Conservation (phyloP, 1,140 invertebrate species). For the Papilio dardanus region DNA sequence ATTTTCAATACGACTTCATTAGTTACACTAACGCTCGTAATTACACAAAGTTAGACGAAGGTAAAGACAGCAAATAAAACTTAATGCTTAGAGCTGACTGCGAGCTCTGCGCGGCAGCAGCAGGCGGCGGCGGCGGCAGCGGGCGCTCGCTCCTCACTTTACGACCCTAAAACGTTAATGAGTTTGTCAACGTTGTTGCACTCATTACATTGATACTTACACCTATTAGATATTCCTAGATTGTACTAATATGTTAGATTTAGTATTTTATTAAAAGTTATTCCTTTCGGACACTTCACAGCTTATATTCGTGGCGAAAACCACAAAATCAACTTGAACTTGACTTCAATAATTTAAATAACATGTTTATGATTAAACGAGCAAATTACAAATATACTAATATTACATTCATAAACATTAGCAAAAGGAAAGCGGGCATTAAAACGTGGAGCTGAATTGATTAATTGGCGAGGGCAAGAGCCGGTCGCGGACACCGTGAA, state of each 20-base stretch:
- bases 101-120: background rate
- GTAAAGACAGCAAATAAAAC: conserved; percentile 23
- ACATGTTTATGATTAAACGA: background rate
- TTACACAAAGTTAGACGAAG: conserved; percentile 7
- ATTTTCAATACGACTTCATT: conserved; percentile 23
- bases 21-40: conserved; percentile 7
- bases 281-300: too few relatives aligned
- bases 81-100: background rate
- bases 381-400: background rate
- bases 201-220: background rate
- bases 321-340: too few relatives aligned
- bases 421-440: conserved; percentile 7
- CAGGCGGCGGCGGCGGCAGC: background rate
- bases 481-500: conserved; percentile 7
- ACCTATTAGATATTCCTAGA: too few relatives aligned
- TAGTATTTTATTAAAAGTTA: too few relatives aligned
- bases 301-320: too few relatives aligned
- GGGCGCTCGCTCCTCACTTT: background rate
- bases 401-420: conserved; percentile 14
- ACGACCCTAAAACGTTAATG: conserved; percentile 21
- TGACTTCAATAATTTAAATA: background rate
- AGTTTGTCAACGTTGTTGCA: conserved; percentile 2
- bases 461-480: conserved; percentile 18
- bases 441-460: conserved; percentile 12
- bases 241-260: too few relatives aligned